Evolutionary conservation across 2,797 vertebrate genomes (phyloP), one percentile per base, ranked within the genome.

Genomic region (Leptoclinus maculatus): DNA sequence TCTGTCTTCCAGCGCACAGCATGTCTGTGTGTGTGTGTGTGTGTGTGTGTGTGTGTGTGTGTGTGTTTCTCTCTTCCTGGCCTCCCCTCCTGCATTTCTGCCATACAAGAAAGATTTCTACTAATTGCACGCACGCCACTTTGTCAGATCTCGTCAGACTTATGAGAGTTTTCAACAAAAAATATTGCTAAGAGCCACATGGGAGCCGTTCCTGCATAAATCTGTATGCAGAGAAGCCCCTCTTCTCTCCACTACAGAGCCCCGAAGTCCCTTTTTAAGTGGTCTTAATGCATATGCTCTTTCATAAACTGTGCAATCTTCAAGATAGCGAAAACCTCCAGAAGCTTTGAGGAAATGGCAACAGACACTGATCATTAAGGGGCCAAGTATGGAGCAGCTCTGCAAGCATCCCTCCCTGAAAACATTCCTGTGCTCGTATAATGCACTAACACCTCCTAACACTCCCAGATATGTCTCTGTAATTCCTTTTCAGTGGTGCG

Each of bases 201-300:
- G 16, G 67, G 79, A 87, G 59, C 64, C 41, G 45, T 47, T 79
- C 54, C 74, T 64, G 39, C 71, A 57, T 67, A 36, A 75, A 78
- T 88, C 41, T 80, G 80, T 73, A 88, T 87, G 88, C 76, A 16
- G 58, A 77, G 41, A 3, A 73, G 72, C 1, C 7, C 25, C 6
- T 78, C 78, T 29, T 43, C 32, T 67, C 62, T 79, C 36, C 78
- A 76, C 81, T 68, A 70, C 64, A 57, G 27, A 80, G 64, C 71
- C 82, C 72, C 66, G 63, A 68, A 60, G 85, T 78, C 70, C 67
- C 25, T 47, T 79, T 89, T 86, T 84, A 89, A 89, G 83, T 90
- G 83, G 59, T 84, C 76, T 78, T 80, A 80, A 83, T 90, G 83
- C 83, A 73, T 63, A 51, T 79, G 74, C 58, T 84, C 56, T 85